phyloP scores from a whole-genome alignment of 2,113 vertebrate species.

The Clarias gariepinus region DNA sequence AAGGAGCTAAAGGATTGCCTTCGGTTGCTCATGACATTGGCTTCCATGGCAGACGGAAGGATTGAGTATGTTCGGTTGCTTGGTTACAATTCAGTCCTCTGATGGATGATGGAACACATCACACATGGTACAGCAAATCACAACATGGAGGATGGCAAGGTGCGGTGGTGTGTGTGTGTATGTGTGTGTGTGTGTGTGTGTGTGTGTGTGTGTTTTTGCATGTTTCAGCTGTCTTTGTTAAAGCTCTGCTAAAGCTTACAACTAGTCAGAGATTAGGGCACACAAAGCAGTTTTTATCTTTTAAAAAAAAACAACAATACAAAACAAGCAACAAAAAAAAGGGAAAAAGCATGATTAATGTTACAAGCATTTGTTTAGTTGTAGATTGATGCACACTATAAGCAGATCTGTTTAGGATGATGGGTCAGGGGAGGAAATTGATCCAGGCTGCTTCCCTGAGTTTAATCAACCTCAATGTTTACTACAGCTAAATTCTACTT shows the following conservation, averaged over 20 bases:
- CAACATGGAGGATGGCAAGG: slow-evolving; percentile 35
- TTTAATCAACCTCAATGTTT: slow-evolving; percentile 45
- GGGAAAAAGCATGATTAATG: slow-evolving; percentile 60
- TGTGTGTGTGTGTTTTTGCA: not conserved
- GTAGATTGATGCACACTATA: slow-evolving; percentile 60
- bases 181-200: slow-evolving; percentile 20
- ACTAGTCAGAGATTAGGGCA: slow-evolving; percentile 41
- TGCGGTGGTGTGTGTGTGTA: slow-evolving; percentile 14
- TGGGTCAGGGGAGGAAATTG: slow-evolving; percentile 61
- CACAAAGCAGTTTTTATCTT: slow-evolving; percentile 65
- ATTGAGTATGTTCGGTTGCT: slow-evolving; percentile 44
- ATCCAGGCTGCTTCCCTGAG: slow-evolving; percentile 82
- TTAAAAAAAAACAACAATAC: slow-evolving; percentile 67
- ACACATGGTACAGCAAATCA: slow-evolving; percentile 63
- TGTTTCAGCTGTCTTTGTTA: slow-evolving; percentile 50
- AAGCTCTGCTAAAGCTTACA: slow-evolving; percentile 19
- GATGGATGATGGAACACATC: slow-evolving; percentile 57
- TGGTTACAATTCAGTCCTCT: slow-evolving; percentile 29
- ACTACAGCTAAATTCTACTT: slow-evolving; percentile 1
- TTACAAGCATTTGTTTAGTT: slow-evolving; percentile 63
- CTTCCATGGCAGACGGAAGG: slow-evolving; percentile 34
- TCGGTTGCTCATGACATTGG: slow-evolving; percentile 29
- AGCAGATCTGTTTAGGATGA: slow-evolving; percentile 59
- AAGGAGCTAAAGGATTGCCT: slow-evolving; percentile 28
- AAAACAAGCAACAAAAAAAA: slow-evolving; percentile 64